Base-by-base conservation (phyloP, 2,888 invertebrate genomes). In the Epistrophe eligans region DNA sequence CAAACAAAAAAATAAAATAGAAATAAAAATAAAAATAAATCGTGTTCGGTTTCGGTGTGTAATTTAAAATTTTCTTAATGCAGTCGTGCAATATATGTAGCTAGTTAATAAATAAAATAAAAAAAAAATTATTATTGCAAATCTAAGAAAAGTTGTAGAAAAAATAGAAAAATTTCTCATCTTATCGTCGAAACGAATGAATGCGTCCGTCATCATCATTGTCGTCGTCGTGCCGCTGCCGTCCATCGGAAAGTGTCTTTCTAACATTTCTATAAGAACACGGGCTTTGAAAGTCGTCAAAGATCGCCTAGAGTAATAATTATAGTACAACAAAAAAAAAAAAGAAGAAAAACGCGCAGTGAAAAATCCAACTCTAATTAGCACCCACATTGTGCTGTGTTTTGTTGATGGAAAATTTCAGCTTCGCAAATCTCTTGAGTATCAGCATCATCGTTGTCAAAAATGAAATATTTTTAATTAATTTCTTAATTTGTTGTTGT, bases 391-490 rank as follows among this genome's bases (percentile, higher is more conserved):
- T 85, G 81, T 77, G 73, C 50, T 73, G 73, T 60, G 67, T 85
- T 55, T 82, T 73, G 85, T 85, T 85, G 74, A 85, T 85, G 85
- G 85, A 85, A 85, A 85, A 77, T 85, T 70, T 70, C 62, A 74
- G 64, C 70, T 57, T 79, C 64, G 71, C 77, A 74, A 85, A 82
- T 82, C 85, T 82, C 85, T 74, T 77, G 77, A 71, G 70, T 74
- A 77, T 66, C 71, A 79, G 19, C 35, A 67, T 50, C 24, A 50
- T 50, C 35, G 17, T 19, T 19, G 50, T 76, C 74, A 74, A 87
- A 87, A 83, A 87, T 87, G 87, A 79, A 87, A 79, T 71, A 76
- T 62, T 87, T 83, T 76, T 87, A 83, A 87, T 83, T 87, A 79
- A 76, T 79, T 72, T 71, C 70, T 67, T 55, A 19, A 76, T 76